Evolutionary conservation across 1,140 invertebrate genomes (phyloP).

Genomic region (Orchestia grillus): DNA sequence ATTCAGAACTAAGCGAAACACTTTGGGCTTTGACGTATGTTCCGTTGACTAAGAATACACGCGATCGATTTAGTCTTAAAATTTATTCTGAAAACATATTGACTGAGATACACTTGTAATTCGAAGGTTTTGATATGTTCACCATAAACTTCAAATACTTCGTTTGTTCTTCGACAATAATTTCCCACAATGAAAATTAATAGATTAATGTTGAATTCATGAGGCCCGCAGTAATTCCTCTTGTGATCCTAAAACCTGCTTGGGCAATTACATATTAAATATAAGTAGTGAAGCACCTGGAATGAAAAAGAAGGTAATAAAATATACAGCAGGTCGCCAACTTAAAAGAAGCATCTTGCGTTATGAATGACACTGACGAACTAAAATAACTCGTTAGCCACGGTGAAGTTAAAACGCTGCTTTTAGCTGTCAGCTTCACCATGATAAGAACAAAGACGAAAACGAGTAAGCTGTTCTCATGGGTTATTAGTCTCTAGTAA

Average conservation of each 20-base stretch:
- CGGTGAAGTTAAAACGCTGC: not conserved
- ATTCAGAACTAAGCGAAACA: not conserved
- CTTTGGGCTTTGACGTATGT: not conserved
- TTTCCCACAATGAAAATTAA: no score
- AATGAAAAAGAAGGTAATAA: not conserved
- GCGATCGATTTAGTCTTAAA: no score
- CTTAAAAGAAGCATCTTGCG: not conserved
- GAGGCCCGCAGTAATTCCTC: not conserved
- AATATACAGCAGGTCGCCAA: not conserved
- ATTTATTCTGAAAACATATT: no score
- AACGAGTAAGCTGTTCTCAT: not conserved
- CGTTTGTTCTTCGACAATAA: no score
- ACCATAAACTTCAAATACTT: no score
- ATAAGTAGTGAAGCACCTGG: not conserved
- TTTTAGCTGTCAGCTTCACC: not conserved
- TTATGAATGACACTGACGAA: not conserved
- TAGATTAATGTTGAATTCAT: no score
- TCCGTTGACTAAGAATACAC: not conserved
- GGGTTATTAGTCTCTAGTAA: not conserved
- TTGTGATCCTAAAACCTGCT: not conserved
- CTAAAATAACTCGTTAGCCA: not conserved
- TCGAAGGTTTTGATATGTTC: no score
- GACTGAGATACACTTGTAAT: no score
- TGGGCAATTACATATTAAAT: not conserved
- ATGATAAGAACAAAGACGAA: not conserved